These are phyloP conservation scores for Ataeniobius toweri DNA, from an alignment of 2,797 vertebrate genomes.

Conservation along the genomic window DNA sequence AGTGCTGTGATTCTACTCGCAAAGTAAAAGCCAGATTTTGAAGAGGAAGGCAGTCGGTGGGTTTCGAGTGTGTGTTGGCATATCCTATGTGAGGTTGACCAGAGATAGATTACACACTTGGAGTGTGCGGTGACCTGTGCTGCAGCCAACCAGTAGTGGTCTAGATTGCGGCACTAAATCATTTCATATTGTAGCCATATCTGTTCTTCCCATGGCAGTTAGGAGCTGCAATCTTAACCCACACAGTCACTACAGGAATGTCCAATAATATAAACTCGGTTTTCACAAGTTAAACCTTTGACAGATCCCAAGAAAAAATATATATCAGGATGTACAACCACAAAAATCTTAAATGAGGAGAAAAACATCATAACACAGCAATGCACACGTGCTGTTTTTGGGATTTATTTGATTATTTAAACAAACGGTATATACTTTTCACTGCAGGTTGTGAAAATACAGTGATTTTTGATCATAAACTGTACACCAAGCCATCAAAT, in stretches of 20 bases:
- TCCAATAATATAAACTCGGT: constrained; percentile 19
- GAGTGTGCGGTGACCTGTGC: constrained; percentile 64
- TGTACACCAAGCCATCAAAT: constrained; percentile 2
- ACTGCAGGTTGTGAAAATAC: constrained; percentile 6
- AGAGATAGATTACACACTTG: constrained; percentile 72
- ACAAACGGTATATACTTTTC: not conserved
- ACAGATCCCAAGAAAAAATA: not conserved
- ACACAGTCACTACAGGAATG: constrained; percentile 64
- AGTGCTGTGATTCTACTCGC: constrained; percentile 29
- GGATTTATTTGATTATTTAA: constrained; percentile 12
- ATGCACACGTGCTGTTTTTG: not conserved
- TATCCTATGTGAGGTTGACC: constrained; percentile 75
- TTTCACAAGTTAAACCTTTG: constrained; percentile 34
- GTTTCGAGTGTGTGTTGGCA: constrained; percentile 74
- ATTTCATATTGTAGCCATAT: constrained; percentile 69
- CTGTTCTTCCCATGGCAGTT: constrained; percentile 71
- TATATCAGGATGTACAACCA: not conserved
- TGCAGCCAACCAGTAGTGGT: constrained; percentile 72
- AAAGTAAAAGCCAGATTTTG: constrained; percentile 35
- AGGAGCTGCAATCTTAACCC: constrained; percentile 61
- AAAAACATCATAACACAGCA: not conserved
- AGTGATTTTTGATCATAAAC: constrained; percentile 12
- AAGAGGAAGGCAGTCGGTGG: constrained; percentile 63
- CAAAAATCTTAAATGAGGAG: not conserved
- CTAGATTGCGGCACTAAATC: constrained; percentile 71